A percentile compares a stretch with the other conserved stretches of the same genome.
These are phyloP conservation scores for Oncorhynchus keta DNA, from an alignment of 2,113 vertebrate species.

Conservation along the genomic window DNA sequence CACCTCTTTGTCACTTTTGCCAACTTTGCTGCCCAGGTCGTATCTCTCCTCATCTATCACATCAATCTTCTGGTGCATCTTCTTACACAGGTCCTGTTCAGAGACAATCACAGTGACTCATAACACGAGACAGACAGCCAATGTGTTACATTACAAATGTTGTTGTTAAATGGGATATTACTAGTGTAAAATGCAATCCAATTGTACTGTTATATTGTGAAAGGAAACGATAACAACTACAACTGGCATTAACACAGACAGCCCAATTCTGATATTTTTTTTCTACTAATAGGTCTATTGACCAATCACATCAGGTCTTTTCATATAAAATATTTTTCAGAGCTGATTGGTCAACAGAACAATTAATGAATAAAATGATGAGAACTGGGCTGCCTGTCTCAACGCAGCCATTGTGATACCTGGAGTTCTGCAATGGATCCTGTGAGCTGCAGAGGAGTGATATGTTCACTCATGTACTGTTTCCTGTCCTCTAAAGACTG, in stretches of 20 bases:
- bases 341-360: too few relatives aligned
- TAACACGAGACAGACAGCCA: not conserved
- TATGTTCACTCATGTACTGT: not conserved
- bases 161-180: too few relatives aligned
- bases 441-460: not conserved
- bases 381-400: too few relatives aligned
- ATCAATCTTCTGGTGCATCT: not conserved
- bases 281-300: too few relatives aligned
- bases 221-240: not conserved
- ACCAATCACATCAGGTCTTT: too few relatives aligned
- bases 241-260: not conserved
- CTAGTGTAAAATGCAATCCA: not conserved
- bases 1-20: not conserved
- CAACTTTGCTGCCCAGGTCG: not conserved
- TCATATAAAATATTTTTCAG: too few relatives aligned
- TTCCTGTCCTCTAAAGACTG: not conserved
- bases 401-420: not conserved
- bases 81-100: not conserved
- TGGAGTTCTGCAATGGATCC: not conserved
- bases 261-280: too few relatives aligned
- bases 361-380: not conserved
- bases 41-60: not conserved
- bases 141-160: not conserved
- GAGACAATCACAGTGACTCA: not conserved
- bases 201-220: not conserved